These are phyloP conservation scores for Xiphophorus maculatus DNA, from an alignment of 2,113 vertebrate genomes.

Conservation along the genomic window DNA sequence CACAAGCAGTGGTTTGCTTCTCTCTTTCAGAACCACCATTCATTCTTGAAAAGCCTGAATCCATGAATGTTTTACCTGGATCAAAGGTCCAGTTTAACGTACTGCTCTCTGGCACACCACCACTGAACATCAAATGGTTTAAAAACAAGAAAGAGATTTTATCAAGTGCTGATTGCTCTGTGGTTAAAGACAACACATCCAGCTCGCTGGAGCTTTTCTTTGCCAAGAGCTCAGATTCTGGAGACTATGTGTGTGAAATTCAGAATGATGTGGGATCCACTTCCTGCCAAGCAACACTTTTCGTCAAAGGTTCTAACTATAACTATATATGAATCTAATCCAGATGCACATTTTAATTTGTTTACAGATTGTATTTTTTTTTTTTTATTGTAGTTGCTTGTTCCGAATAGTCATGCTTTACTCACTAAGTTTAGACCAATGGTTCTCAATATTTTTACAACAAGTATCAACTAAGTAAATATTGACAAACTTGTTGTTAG, in stretches of 20 bases:
- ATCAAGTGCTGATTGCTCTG: constrained; percentile 84
- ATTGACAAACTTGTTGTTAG: neutral
- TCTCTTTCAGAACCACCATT: constrained; percentile 87
- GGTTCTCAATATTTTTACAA: neutral
- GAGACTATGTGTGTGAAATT: constrained; percentile 92
- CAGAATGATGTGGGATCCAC: constrained; percentile 93
- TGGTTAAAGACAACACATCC: constrained; percentile 90
- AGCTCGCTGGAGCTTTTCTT: constrained; percentile 92
- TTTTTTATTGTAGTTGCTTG: neutral
- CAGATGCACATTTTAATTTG: neutral
- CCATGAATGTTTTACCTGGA: constrained; percentile 89
- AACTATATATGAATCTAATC: neutral
- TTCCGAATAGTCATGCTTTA: neutral
- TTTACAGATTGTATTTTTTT: neutral
- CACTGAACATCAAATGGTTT: constrained; percentile 94
- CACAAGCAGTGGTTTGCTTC: neutral
- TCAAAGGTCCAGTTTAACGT: constrained; percentile 90
- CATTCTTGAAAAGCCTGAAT: constrained; percentile 92
- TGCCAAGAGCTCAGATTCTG: constrained; percentile 87
- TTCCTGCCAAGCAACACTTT: constrained; percentile 87
- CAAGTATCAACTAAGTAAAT: neutral
- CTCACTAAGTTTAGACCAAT: neutral
- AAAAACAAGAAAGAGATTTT: constrained; percentile 91
- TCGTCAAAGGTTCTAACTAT: constrained; percentile 91
- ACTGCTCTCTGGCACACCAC: constrained; percentile 88